Evolutionary conservation across 2,797 vertebrate species (phyloP).

Genomic region (Urocyon cinereoargenteus): DNA sequence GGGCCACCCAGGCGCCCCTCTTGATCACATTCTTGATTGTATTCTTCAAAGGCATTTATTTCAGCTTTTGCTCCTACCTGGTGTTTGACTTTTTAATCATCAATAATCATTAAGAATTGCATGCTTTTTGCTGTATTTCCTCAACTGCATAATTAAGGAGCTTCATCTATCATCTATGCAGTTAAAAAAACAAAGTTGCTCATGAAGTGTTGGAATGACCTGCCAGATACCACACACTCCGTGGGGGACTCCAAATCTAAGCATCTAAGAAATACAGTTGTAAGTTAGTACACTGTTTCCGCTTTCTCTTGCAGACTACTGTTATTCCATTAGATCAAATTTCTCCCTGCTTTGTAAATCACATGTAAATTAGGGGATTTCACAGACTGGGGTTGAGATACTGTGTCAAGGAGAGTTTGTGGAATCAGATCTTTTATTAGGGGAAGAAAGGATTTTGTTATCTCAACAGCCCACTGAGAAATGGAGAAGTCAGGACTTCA

Average conservation of each 20-base stretch:
- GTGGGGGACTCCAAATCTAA: neutral
- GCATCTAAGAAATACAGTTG: neutral
- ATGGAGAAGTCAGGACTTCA: neutral
- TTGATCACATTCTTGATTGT: neutral
- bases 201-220: neutral
- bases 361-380: neutral
- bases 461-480: neutral
- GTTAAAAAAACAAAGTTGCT: neutral
- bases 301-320: neutral
- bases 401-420: neutral
- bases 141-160: neutral
- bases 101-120: neutral
- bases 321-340: neutral
- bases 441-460: constrained; percentile 25
- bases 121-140: neutral
- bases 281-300: neutral
- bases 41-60: neutral
- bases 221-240: neutral
- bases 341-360: constrained; percentile 34
- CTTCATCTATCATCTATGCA: neutral
- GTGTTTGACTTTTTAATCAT: constrained; percentile 15
- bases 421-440: constrained; percentile 23
- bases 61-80: neutral
- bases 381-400: neutral
- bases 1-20: neutral